phyloP scores from a whole-genome alignment of 2,888 invertebrate species.

The Clunio marinus region DNA sequence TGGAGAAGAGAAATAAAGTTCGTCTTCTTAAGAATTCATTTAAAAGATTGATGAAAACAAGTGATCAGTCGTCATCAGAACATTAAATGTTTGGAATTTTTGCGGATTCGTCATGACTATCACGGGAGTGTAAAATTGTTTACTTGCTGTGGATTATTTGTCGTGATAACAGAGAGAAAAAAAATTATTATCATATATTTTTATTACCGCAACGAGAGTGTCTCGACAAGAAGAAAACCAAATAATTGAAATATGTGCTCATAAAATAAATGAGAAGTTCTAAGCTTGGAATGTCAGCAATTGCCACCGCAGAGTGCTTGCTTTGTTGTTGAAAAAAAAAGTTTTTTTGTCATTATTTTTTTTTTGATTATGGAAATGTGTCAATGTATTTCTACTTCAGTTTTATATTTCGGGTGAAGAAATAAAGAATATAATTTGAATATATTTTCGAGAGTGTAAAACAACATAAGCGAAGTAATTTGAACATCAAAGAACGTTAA shows the following conservation, averaged over 20 bases:
- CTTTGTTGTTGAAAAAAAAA: too few relatives aligned
- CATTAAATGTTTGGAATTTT: too few relatives aligned
- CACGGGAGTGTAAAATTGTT: too few relatives aligned
- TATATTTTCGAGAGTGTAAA: not conserved
- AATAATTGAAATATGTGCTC: constrained; percentile 13
- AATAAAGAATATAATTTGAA: constrained; percentile 10
- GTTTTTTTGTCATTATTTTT: too few relatives aligned
- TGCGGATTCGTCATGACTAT: too few relatives aligned
- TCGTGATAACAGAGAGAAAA: constrained; percentile 13
- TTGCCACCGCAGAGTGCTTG: too few relatives aligned
- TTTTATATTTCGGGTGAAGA: constrained; percentile 3
- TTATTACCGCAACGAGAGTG: too few relatives aligned
- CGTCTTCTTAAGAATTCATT: constrained; percentile 10
- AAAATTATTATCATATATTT: too few relatives aligned
- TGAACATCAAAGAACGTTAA: not conserved
- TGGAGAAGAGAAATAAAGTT: not conserved
- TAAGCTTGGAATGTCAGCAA: constrained; percentile 12
- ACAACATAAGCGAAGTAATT: not conserved
- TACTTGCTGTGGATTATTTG: not conserved
- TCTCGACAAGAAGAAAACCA: not conserved
- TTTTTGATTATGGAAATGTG: constrained; percentile 20
- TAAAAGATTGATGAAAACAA: too few relatives aligned
- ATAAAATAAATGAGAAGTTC: not conserved
- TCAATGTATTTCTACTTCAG: constrained; percentile 30
- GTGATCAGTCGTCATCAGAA: too few relatives aligned